Percentiles rank a stretch among this genome's conserved stretches.
Conservation (phyloP, 2,888 invertebrate species). For the Cheilosia soror region DNA sequence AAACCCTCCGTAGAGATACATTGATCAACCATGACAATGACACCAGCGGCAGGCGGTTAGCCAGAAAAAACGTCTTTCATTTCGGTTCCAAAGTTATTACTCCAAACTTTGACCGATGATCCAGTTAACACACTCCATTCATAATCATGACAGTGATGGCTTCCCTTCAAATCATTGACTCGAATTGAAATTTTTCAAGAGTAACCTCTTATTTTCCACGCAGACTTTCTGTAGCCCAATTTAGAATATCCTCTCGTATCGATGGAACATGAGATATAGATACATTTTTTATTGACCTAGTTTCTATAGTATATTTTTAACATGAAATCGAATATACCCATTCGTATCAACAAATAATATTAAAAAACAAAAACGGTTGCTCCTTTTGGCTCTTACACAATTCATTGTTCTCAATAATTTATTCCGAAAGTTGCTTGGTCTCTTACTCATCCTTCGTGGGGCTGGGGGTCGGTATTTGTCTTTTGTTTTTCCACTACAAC, state of each 20-base stretch:
- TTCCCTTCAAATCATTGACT: constrained; percentile 34
- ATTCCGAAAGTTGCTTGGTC: constrained; percentile 28
- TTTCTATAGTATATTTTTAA: constrained; percentile 3
- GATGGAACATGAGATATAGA: neutral
- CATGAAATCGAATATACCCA: constrained; percentile 15
- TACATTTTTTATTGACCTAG: constrained; percentile 32
- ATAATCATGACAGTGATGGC: constrained; percentile 33
- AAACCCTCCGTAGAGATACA: neutral
- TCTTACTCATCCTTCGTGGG: constrained; percentile 1
- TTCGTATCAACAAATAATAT: neutral
- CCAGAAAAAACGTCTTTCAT: neutral
- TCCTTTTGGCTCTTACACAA: neutral
- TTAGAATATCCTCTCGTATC: neutral
- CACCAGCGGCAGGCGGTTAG: neutral
- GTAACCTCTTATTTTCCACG: neutral
- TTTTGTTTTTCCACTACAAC: neutral
- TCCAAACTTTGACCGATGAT: constrained; percentile 18
- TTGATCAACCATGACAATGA: too few species aligned
- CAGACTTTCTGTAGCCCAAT: constrained; percentile 30
- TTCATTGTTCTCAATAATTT: constrained; percentile 16
- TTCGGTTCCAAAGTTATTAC: constrained; percentile 7
- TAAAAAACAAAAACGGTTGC: neutral
- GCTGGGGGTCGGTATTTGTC: neutral
- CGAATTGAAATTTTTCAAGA: constrained; percentile 44
- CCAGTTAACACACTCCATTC: constrained; percentile 21